Evolutionary conservation across 2,888 invertebrate species (phyloP).

Genomic region (Pycnomerus fuliginosus): DNA sequence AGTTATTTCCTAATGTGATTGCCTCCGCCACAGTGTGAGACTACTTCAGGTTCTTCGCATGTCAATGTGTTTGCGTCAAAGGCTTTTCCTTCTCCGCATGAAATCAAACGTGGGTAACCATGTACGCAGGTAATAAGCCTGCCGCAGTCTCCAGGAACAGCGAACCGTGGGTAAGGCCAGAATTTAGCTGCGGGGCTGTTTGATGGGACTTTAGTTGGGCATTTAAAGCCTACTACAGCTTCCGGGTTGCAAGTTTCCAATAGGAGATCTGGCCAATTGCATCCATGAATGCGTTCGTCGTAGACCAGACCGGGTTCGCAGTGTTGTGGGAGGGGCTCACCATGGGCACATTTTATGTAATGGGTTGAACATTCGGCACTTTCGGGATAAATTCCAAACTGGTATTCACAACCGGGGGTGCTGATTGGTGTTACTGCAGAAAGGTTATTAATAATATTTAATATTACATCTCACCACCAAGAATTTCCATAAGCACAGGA

Average conservation of each 20-base stretch:
- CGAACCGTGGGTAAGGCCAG: conserved; percentile 90
- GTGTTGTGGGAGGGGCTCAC: conserved; percentile 74
- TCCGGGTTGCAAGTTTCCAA: conserved; percentile 87
- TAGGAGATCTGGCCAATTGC: conserved; percentile 93
- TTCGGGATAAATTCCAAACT: conserved; percentile 86
- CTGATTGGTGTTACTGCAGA: conserved; percentile 74
- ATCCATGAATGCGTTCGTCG: conserved; percentile 82
- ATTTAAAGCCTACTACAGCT: conserved; percentile 90
- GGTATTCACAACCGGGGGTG: conserved; percentile 80
- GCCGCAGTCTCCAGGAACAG: conserved; percentile 84
- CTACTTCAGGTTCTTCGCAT: conserved; percentile 74
- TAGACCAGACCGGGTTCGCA: conserved; percentile 88
- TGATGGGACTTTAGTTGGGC: conserved; percentile 81
- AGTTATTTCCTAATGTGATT: conserved; percentile 41
- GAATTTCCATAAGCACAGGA: too few relatives aligned
- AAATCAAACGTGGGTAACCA: conserved; percentile 82
- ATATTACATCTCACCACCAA: too few relatives aligned
- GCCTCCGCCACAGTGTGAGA: conserved; percentile 49
- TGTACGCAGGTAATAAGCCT: conserved; percentile 89
- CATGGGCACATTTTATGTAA: conserved; percentile 83
- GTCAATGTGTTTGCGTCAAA: conserved; percentile 81
- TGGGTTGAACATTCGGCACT: conserved; percentile 78
- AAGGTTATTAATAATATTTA: too few relatives aligned
- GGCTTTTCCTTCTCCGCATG: conserved; percentile 84
- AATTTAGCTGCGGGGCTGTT: conserved; percentile 82